Base-by-base conservation (phyloP, 2,113 vertebrate genomes). In the Sporophila hypoxantha region DNA sequence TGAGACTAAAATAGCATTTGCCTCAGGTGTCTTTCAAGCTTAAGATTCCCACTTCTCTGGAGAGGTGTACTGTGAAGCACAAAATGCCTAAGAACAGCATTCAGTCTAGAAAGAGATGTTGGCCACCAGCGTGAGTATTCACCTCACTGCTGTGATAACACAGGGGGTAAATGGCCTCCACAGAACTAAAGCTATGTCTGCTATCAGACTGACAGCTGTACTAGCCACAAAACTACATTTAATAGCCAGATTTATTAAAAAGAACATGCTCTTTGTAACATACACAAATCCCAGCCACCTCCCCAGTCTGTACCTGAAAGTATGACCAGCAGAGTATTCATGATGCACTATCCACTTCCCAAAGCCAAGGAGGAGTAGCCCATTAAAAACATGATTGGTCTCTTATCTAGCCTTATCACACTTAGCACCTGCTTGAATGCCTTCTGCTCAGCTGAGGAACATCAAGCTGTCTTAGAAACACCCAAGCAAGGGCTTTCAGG, bases 311-410 rank as follows among this genome's bases (percentile, higher is more conserved):
- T 65, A 82, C 55, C 50, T 82, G 22, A 8, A 69, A 69, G 9
- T 1, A 21, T 0, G 3, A 82, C 23, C 2, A 5, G 5, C 41
- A 53, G n/a, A 82, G 5, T 17, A 71, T 11, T 5, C 17, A 17
- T 0, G 2, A 61, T 2, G 0, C 50, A 82, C 3, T 0, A 0
- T 2, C 34, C 12, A 10, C 32, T 32, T 50, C 26, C 22, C 60
- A 82, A 62, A 66, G 4, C 46, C 3, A 20, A 15, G 21, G 10
- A 76, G 5, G 2, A 69, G 8, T 4, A 34, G 1, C 15, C 22
- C 74, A 67, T 9, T 64, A 34, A 67, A 62, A 34, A 9, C 14
- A n/a, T 5, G 7, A 76, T 5, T 36, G 13, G 19, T 47, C 55
- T 69, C 34, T 78, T 71, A 69, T 8, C 21, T 27, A 59, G 22